Percentiles rank a stretch among this genome's conserved stretches.
These are phyloP conservation scores for Shargacucullia verbasci DNA, from an alignment of 2,888 invertebrate genomes.

Conservation along the genomic window DNA sequence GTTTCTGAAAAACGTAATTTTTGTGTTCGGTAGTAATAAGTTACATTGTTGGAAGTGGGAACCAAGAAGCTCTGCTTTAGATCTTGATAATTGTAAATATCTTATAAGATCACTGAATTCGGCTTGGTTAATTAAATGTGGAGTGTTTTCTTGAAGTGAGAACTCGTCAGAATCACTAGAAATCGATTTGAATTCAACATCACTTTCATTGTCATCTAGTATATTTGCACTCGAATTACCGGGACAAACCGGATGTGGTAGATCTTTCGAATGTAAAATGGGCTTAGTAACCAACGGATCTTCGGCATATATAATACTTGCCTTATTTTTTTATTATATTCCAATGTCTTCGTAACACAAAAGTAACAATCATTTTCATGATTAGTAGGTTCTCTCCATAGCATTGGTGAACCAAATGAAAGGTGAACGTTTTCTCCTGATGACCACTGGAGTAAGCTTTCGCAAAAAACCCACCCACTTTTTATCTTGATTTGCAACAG, in stretches of 20 bases:
- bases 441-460: constrained; percentile 21
- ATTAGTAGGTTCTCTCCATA: constrained; percentile 17
- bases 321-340: constrained; percentile 19
- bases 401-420: constrained; percentile 32
- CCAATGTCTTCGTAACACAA: constrained; percentile 27
- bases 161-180: constrained; percentile 1
- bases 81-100: constrained; percentile 1
- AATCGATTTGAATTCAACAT: background rate
- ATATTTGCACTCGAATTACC: constrained; percentile 19
- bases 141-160: constrained; percentile 2
- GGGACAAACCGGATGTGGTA: constrained; percentile 22
- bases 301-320: constrained; percentile 24
- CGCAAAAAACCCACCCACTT: constrained; percentile 24
- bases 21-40: constrained; percentile 1
- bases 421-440: constrained; percentile 15
- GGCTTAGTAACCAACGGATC: constrained; percentile 23
- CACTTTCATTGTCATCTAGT: constrained; percentile 7
- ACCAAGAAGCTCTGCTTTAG: too few relatives aligned
- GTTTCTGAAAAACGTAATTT: too few relatives aligned
- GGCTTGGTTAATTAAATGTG: constrained; percentile 3
- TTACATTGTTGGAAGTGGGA: background rate
- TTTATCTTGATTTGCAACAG: constrained; percentile 23
- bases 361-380: constrained; percentile 21
- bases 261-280: constrained; percentile 18
- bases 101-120: background rate